Evolutionary conservation across 2,888 invertebrate species (phyloP), one percentile per base, ranked within the genome.

Genomic region (Girardia tigrina): DNA sequence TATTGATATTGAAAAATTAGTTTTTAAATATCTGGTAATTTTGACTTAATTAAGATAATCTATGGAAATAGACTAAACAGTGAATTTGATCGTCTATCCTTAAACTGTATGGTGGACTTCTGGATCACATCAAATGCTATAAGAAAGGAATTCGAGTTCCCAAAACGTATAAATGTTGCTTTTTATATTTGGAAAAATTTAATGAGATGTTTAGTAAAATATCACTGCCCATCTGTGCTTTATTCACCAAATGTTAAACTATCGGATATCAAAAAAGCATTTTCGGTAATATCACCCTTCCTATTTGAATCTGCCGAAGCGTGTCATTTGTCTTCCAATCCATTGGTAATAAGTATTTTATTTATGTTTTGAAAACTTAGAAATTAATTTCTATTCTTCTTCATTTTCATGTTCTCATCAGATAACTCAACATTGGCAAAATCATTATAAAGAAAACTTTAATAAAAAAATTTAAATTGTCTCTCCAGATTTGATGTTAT

Each of bases 71-170:
- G 81, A 77, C 78, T 82, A 26, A 81, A 80, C 20, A 82, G 83
- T 77, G 77, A 78, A 1, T 79, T 80, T 78, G 84, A 84, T 77
- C 81, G 82, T 78, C 80, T 80, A 76, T 80, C 81, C 72, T 78
- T 84, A 20, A 80, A 80, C 78, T 82, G 82, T 36, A 81, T 84
- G 79, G 81, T 83, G 0, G 84, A 84, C 77, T 84, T 82, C 79
- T 84, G 83, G 83, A 79, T 83, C 8, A 82, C 83, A 20, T 81
- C 83, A 6, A 81, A 79, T 42, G 80, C 84, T 69, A 79, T 83
- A 77, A 83, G 82, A 78, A 84, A 82, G 77, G 84, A 84, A 77
- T 84, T 84, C 80, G 84, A 84, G 79, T 80, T 83, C 27, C 80
- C 82, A 20, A 82, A 81, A 81, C 79, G 84, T 84, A 80, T 80